Evolutionary conservation across 2,888 invertebrate species (phyloP).

Genomic region (Dynastes hyllus): DNA sequence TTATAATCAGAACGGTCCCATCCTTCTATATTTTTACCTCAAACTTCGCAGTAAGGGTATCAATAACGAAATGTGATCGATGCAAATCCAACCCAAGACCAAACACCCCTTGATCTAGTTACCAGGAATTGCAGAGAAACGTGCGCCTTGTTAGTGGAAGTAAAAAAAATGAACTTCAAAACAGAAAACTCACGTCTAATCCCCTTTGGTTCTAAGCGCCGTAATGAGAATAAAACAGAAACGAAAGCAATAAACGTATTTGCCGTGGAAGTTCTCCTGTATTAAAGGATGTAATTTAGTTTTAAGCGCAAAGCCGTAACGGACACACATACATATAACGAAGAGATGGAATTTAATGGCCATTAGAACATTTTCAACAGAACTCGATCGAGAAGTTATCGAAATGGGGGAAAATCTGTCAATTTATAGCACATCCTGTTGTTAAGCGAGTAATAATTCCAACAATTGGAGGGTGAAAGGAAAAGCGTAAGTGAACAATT

Average conservation of each 20-base stretch:
- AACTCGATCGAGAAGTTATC: slow-evolving; percentile 29
- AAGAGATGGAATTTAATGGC: slow-evolving; percentile 21
- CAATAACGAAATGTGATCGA: slow-evolving; percentile 24
- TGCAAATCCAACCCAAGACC: background rate
- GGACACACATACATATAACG: background rate
- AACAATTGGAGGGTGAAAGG: slow-evolving; percentile 5
- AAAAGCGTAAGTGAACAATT: slow-evolving; percentile 41
- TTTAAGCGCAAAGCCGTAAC: slow-evolving; percentile 6
- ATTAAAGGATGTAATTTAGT: slow-evolving; percentile 22
- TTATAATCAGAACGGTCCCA: background rate
- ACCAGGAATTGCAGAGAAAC: slow-evolving; percentile 17
- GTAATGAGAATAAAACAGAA: slow-evolving; percentile 33
- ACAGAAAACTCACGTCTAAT: slow-evolving; percentile 15
- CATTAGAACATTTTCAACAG: slow-evolving; percentile 34
- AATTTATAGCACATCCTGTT: slow-evolving; percentile 30
- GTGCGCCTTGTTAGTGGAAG: slow-evolving; percentile 23
- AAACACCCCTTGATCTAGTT: slow-evolving; percentile 29
- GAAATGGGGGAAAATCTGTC: slow-evolving; percentile 30
- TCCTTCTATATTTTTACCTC: no score
- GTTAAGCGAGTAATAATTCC: slow-evolving; percentile 33
- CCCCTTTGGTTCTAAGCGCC: background rate
- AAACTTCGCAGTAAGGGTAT: slow-evolving; percentile 2
- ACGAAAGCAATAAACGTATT: slow-evolving; percentile 36
- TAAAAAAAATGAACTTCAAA: slow-evolving; percentile 18
- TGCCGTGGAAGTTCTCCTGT: slow-evolving; percentile 12